Percentiles rank a stretch among this genome's conserved stretches.
phyloP scores from a whole-genome alignment of 2,113 vertebrate species.

The Silurus asotus region DNA sequence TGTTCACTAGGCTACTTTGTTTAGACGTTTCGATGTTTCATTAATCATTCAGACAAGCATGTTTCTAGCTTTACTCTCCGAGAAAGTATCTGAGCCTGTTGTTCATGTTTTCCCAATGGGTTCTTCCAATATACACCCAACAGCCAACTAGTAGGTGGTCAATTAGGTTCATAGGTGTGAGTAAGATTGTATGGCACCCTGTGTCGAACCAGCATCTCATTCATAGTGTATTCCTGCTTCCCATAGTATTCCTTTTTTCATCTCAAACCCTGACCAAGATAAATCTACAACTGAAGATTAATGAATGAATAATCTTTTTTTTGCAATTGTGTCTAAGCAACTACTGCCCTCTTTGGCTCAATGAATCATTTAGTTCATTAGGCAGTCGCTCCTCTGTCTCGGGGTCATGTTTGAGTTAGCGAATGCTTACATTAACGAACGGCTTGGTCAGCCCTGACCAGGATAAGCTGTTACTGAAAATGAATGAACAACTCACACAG shows the following conservation, averaged over 20 bases:
- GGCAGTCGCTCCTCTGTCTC: not conserved
- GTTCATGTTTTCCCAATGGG: not conserved
- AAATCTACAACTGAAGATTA: not conserved
- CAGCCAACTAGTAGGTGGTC: not conserved
- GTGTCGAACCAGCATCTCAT: not conserved
- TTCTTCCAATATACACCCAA: not conserved
- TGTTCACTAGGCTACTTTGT: not conserved
- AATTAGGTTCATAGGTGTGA: not conserved
- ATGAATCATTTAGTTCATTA: not conserved
- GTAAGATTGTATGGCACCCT: not conserved
- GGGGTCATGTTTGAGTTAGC: slow-evolving; percentile 6
- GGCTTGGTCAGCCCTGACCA: not conserved
- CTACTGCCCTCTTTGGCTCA: not conserved
- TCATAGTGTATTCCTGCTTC: not conserved
- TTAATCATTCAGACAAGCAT: not conserved
- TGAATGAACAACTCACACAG: slow-evolving; percentile 1
- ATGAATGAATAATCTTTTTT: not conserved
- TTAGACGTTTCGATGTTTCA: not conserved
- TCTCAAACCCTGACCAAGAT: not conserved
- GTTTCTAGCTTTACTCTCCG: not conserved
- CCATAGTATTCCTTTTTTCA: not conserved
- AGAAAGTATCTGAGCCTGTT: not conserved
- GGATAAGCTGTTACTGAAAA: not conserved
- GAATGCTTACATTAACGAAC: not conserved
- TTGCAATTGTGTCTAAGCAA: not conserved